A percentile compares a stretch with the other conserved stretches of the same genome.
Conservation (phyloP, 2,113 vertebrate species). For the Saccopteryx bilineata region DNA sequence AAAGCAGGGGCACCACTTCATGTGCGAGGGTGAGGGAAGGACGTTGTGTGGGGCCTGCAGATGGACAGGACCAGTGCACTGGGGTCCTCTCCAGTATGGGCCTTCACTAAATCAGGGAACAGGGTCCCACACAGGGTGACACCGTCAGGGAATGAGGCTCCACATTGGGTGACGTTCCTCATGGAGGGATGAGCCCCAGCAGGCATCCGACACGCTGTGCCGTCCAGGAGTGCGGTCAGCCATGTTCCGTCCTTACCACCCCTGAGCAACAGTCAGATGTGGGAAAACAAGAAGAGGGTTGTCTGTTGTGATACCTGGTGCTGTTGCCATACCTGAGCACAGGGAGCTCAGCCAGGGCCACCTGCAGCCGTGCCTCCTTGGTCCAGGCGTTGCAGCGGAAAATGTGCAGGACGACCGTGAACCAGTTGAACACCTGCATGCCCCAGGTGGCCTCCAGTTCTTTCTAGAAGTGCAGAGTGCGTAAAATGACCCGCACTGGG, state of each 20-base stretch:
- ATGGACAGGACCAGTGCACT: too few species aligned
- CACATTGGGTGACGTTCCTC: background rate
- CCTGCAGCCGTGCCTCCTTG: constrained; percentile 94
- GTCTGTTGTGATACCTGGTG: background rate
- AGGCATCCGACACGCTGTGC: fast-evolving
- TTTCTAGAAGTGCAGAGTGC: constrained; percentile 84
- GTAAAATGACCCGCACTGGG: fast-evolving
- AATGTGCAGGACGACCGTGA: constrained; percentile 94
- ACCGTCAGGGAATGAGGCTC: too few species aligned
- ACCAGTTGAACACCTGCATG: constrained; percentile 94
- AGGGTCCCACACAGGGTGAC: background rate
- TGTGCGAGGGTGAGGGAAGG: too few species aligned
- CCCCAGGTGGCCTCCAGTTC: constrained; percentile 94
- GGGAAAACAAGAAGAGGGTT: fast-evolving
- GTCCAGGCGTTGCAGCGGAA: constrained; percentile 95
- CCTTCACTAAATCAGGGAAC: too few species aligned
- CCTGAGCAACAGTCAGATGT: fast-evolving
- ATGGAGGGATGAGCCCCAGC: fast-evolving
- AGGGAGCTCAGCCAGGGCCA: constrained; percentile 96
- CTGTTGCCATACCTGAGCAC: constrained; percentile 90
- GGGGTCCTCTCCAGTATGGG: too few species aligned
- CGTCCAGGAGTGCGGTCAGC: background rate
- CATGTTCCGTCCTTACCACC: fast-evolving
- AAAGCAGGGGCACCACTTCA: too few species aligned
- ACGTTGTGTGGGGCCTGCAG: too few species aligned